Percentiles rank a stretch among this genome's conserved stretches.
Conservation (phyloP, 2,113 vertebrate species). For the Ceyx cyanopectus region DNA sequence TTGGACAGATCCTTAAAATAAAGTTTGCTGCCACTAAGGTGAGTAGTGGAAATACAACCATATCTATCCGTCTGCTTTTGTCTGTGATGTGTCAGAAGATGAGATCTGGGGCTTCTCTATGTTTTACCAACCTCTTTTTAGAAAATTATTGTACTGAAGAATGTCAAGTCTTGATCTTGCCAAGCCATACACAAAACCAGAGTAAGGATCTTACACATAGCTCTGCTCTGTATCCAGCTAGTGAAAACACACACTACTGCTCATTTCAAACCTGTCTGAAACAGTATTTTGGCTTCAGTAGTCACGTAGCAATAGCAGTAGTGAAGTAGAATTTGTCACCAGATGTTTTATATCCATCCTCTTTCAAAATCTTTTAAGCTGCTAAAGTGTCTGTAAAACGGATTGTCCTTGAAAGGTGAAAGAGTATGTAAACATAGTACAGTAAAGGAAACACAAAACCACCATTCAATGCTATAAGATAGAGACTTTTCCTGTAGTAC, state of each 20-base stretch:
- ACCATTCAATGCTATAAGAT: background rate
- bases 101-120: background rate
- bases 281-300: background rate
- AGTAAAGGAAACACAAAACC: background rate
- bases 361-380: background rate
- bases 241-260: background rate
- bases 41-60: background rate
- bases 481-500: background rate
- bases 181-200: background rate
- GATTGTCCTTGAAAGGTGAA: background rate
- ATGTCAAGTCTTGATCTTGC: background rate
- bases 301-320: background rate
- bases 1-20: background rate
- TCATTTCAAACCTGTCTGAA: background rate
- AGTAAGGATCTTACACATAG: background rate
- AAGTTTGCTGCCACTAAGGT: background rate
- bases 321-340: background rate
- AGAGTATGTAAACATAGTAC: background rate
- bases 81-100: background rate
- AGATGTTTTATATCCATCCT: background rate
- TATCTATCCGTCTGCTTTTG: background rate
- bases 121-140: background rate
- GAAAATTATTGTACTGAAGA: background rate
- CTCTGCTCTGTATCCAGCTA: background rate
- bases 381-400: background rate